These are phyloP conservation scores for Cheilosia pagana DNA, from an alignment of 2,888 invertebrate species.

Conservation along the genomic window DNA sequence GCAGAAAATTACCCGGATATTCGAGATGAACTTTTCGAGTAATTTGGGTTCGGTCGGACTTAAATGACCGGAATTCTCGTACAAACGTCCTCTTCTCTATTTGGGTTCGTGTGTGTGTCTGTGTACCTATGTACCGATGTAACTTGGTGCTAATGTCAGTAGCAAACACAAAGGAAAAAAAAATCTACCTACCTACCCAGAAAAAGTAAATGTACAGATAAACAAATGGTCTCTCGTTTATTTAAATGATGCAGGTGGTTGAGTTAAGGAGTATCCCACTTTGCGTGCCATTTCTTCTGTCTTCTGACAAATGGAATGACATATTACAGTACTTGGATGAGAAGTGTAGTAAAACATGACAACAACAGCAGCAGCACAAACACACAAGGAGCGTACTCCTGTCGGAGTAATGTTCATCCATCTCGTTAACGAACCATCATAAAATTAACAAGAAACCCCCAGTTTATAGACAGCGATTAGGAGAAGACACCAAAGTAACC, in stretches of 20 bases:
- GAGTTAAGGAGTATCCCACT: conserved; percentile 59
- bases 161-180: conserved; percentile 12
- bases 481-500: conserved; percentile 60
- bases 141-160: conserved; percentile 30
- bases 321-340: conserved; percentile 58
- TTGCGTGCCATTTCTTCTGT: conserved; percentile 28
- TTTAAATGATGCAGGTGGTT: conserved; percentile 73
- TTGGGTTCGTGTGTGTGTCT: not conserved
- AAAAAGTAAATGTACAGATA: conserved; percentile 37
- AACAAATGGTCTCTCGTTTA: conserved; percentile 70
- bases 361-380: not conserved
- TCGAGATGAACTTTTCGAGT: conserved; percentile 66
- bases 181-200: not conserved
- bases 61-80: conserved; percentile 61
- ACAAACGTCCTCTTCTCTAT: conserved; percentile 28
- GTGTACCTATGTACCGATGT: not conserved
- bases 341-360: conserved; percentile 29
- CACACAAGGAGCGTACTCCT: conserved; percentile 34
- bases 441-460: conserved; percentile 73
- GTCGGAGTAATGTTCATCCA: conserved; percentile 64
- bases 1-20: conserved; percentile 63
- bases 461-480: conserved; percentile 74
- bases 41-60: conserved; percentile 63
- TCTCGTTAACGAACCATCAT: conserved; percentile 73
- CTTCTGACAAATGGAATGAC: conserved; percentile 60